These are phyloP conservation scores for Pinctada fucata DNA, from an alignment of 2,888 invertebrate genomes.

Conservation along the genomic window DNA sequence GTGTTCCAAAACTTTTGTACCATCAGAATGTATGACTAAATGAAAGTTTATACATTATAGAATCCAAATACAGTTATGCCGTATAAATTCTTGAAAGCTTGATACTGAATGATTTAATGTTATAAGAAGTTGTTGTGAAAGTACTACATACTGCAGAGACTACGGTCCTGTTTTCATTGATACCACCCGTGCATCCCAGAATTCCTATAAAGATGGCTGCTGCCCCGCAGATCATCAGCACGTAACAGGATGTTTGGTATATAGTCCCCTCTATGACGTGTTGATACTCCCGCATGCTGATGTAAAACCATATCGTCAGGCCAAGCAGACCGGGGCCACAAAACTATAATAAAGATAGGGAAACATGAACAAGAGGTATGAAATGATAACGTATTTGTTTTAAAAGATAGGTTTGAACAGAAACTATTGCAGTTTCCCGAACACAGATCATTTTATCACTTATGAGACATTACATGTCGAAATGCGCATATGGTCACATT, in stretches of 20 bases:
- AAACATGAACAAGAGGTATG: background rate
- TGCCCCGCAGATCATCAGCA: slow-evolving; percentile 17
- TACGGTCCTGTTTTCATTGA: slow-evolving; percentile 17
- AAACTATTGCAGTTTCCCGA: no score
- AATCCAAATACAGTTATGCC: no score
- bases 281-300: slow-evolving; percentile 17
- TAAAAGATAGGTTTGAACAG: no score
- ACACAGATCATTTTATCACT: no score
- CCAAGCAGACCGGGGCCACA: slow-evolving; percentile 30
- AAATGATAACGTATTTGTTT: no score
- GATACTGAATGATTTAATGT: no score
- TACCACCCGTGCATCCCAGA: slow-evolving; percentile 22
- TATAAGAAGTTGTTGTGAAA: no score
- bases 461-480: no score
- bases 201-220: slow-evolving; percentile 19
- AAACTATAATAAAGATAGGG: slow-evolving; percentile 14
- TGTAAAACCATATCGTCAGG: slow-evolving; percentile 27
- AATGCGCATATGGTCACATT: no score
- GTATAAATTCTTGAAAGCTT: no score
- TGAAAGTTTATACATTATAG: background rate
- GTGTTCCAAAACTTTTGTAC: background rate
- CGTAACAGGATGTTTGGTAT: slow-evolving; percentile 6
- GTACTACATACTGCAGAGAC: no score
- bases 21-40: background rate
- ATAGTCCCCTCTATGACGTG: slow-evolving; percentile 17